phyloP scores from a whole-genome alignment of 2,797 vertebrate species.

The Cirrhinus molitorella region DNA sequence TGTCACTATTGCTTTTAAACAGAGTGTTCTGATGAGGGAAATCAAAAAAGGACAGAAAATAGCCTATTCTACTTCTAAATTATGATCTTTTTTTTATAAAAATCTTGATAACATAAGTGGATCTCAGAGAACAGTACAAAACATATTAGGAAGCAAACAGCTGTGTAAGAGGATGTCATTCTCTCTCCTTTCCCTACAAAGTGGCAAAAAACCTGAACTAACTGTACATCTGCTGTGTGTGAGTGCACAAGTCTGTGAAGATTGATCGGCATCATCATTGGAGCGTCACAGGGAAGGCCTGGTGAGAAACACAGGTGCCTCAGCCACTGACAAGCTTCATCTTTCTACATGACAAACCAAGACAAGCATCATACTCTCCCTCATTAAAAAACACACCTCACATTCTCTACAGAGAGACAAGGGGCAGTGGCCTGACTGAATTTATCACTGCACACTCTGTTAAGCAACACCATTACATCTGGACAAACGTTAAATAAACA shows the following conservation, averaged over 20 bases:
- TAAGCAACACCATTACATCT: constrained; percentile 20
- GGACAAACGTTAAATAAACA: not conserved
- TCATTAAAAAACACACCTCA: constrained; percentile 41
- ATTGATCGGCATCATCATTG: not conserved
- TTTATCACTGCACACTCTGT: not conserved
- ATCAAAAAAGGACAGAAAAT: too few relatives aligned
- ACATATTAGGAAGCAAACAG: not conserved
- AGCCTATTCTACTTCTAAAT: too few relatives aligned
- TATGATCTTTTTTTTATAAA: too few relatives aligned
- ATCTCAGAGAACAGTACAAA: too few relatives aligned
- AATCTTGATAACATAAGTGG: too few relatives aligned
- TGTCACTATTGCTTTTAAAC: too few relatives aligned
- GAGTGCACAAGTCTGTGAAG: not conserved
- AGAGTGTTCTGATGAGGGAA: too few relatives aligned
- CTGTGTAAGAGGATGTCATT: not conserved
- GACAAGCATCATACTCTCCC: constrained; percentile 11
- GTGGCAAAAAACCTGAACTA: not conserved
- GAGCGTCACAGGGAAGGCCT: constrained; percentile 16
- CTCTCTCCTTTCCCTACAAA: not conserved
- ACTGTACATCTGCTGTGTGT: not conserved
- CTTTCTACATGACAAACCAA: constrained; percentile 52
- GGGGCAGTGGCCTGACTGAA: constrained; percentile 15
- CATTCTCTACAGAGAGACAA: not conserved
- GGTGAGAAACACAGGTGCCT: constrained; percentile 14
- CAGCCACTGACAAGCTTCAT: constrained; percentile 30